phyloP scores from a whole-genome alignment of 1,140 invertebrate species.

The Thrips palmi region DNA sequence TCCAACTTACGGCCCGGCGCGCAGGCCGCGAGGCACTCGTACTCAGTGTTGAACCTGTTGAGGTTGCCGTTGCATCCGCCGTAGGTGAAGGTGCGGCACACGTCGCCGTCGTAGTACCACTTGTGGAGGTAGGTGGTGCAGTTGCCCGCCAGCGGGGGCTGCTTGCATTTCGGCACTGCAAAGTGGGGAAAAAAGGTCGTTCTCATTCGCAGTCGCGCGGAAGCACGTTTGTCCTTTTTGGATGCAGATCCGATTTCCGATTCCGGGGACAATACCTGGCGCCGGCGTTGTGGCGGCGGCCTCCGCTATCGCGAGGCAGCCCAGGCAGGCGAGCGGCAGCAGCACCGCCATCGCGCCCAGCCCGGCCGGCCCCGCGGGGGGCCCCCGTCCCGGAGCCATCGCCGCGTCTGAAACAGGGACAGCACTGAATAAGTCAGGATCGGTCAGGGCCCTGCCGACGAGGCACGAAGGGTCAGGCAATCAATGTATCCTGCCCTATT shows the following conservation, averaged over 20 bases:
- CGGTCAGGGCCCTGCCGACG: too few relatives aligned
- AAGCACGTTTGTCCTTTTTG: neutral
- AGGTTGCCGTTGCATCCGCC: slow-evolving; percentile 60
- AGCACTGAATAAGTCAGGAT: too few relatives aligned
- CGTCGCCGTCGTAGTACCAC: slow-evolving; percentile 49
- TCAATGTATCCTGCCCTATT: too few relatives aligned
- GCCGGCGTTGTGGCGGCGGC: neutral
- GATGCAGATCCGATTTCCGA: neutral
- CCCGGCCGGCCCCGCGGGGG: too few relatives aligned
- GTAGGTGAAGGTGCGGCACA: slow-evolving; percentile 53
- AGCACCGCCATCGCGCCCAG: too few relatives aligned
- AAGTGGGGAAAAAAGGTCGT: slow-evolving; percentile 15
- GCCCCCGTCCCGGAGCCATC: too few relatives aligned
- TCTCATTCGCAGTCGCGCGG: slow-evolving; percentile 2
- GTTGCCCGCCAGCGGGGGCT: slow-evolving; percentile 34
- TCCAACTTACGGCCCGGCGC: slow-evolving; percentile 31
- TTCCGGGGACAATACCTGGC: neutral
- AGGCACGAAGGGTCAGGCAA: too few relatives aligned
- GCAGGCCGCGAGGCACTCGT: slow-evolving; percentile 47
- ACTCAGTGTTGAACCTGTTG: slow-evolving; percentile 56
- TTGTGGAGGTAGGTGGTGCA: slow-evolving; percentile 47
- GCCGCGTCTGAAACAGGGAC: too few relatives aligned
- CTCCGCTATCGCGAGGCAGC: neutral
- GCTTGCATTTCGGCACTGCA: slow-evolving; percentile 18
- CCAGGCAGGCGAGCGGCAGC: neutral